Base-by-base conservation (phyloP, 2,888 invertebrate genomes). In the Helicoverpa assulta region DNA sequence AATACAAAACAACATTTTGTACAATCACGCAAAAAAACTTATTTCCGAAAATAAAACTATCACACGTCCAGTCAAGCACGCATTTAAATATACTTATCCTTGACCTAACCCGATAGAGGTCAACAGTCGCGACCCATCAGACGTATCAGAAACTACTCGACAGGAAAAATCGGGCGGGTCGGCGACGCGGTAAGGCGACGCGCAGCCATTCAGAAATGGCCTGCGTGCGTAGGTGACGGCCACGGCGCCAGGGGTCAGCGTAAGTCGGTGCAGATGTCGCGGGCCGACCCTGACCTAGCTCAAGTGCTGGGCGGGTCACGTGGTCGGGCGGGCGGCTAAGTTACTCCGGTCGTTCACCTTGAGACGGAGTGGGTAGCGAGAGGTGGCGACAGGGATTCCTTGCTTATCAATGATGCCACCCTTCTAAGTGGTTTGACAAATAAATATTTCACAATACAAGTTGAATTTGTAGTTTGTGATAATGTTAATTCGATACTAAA, bases 301-400 rank as follows among this genome's bases (percentile, higher is more conserved):
- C 92, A 94, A 93, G 93, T 90, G 91, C 87, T 92, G 94, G 92
- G 93, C 91, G 93, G 93, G 94, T 93, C 94, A 93, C 93, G 92
- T 91, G 93, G 89, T 86, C 90, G 93, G 94, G 92, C 91, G 94
- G 92, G 93, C 93, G 94, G 91, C 86, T 82, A 88, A 88, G 88
- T 87, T 84, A 88, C 91, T 87, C 85, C 84, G 94, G 93, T 90
- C 95, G 89, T 94, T 94, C 95, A 95, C 95, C 95, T 94, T 94
- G 93, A 94, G 94, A 93, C 94, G 85, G 88, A 85, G 85, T 86
- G 87, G 85, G 86, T 79, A 77, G 78, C 83, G 86, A 81, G 87
- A 89, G 89, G 87, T 79, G 88, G 90, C 89, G 90, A 84, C 80
- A 74, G 76, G 71, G 83, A 79, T 82, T 81, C 75, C 59, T 76